Base-by-base conservation (phyloP, 2,888 invertebrate genomes). In the Cryptus viduatorius region DNA sequence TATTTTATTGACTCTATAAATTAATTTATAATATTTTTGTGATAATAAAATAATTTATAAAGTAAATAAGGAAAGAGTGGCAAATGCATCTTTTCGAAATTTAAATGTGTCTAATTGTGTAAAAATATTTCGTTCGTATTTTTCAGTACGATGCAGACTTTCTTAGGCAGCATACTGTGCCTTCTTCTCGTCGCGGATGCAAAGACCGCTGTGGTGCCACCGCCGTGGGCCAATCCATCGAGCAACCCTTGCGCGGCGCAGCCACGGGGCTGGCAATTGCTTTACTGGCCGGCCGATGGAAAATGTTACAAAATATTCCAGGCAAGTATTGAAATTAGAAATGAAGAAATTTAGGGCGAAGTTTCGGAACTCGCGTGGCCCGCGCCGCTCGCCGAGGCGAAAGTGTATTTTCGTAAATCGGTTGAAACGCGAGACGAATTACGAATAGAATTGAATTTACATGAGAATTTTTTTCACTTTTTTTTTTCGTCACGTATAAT, bases 231-330 rank as follows among this genome's bases (percentile, higher is more conserved):
- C 72, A 96, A 98, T 92, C 96, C 97, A 0, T 95, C 95, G 86
- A 95, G 96, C 89, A 98, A 98, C 93, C 98, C 98, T 0, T 98
- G 98, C 89, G 97, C 98, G 3, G 94, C 95, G 2, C 96, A 96
- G 92, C 96, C 97, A 0, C 95, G 96, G 84, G 98, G 98, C 67
- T 98, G 98, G 98, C 97, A 98, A 90, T 95, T 97, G 91, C 95
- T 98, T 78, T 97, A 96, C 93, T 98, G 98, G 98, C 96, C 97
- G 8, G 95, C 96, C 0, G 96, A 98, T 92, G 96, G 97, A 85
- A 96, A 97, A 93, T 98, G 98, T 94, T 98, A 98, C 93, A 97
- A 97, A 92, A 98, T 98, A 93, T 98, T 98, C 91, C 96, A 97
- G 95, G 96, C 96, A 92, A 85, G 83, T 68, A 56, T 69, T 12